Base-by-base conservation (phyloP, 1,140 invertebrate species). In the Popillia japonica region DNA sequence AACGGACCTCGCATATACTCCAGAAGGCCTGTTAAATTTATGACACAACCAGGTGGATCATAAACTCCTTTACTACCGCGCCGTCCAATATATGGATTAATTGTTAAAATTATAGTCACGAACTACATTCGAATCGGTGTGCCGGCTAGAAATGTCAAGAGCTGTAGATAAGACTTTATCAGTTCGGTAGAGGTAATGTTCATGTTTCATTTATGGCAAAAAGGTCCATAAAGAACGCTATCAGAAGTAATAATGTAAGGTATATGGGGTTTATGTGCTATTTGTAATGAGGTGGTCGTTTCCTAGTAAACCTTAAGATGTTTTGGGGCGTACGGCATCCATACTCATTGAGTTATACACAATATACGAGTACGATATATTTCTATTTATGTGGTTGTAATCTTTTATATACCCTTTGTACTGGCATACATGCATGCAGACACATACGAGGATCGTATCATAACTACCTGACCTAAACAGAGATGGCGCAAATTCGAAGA, bases 141-240 rank as follows among this genome's bases (percentile, higher is more conserved):
- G 17, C 6, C 6, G 48, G 48, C 48, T 55, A 55, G 14, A 55
- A 55, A 55, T 55, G 48, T 17, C 48, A 55, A 55, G 48, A 55
- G 17, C 14, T 17, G 17, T 14, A 14, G 48, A 55, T 55, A 55
- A 55, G 48, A 55, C 48, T 17, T 6, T 34, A 34, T 34, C 6
- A 55, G 42, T n/a, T 55, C 48, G 48, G 48, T n/a, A 14, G 48
- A 6, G 14, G n/a, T 55, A 55, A 55, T 17, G 48, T 55, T 17
- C 48, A 17, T 55, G 48, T 55, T 17, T 55, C 48, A 55, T 55
- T 55, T 55, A 55, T 55, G 48, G 14, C 48, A 55, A 55, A 55
- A 55, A 55, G 14, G 48, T 55, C 48, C 48, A 55, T 55, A 55
- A 55, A 55, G 48, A 55, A 55, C 48, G 48, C 48, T 55, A 55